phyloP scores from a whole-genome alignment of 2,888 invertebrate species.

The Seira musarum region DNA sequence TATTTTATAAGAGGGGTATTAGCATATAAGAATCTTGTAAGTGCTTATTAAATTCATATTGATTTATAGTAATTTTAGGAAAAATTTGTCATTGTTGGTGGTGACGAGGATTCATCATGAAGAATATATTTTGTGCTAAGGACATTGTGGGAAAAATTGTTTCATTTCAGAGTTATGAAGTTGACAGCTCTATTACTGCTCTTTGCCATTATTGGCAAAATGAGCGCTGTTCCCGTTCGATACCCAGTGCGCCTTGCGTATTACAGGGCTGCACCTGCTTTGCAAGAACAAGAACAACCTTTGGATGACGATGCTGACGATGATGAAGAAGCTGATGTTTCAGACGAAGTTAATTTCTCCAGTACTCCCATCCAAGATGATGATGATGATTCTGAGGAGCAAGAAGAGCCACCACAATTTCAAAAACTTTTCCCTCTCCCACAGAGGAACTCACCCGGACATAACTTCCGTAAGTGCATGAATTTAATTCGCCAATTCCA shows the following conservation, averaged over 20 bases:
- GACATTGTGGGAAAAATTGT: too few relatives aligned
- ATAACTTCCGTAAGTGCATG: slow-evolving; percentile 51
- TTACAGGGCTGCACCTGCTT: slow-evolving; percentile 32
- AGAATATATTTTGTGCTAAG: slow-evolving; percentile 11
- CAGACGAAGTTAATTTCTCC: slow-evolving; percentile 27
- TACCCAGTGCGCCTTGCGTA: slow-evolving; percentile 30
- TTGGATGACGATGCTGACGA: slow-evolving; percentile 31
- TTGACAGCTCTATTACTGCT: slow-evolving; percentile 51
- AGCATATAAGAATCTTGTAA: slow-evolving; percentile 23
- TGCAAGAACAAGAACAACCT: slow-evolving; percentile 14
- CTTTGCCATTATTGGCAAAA: slow-evolving; percentile 59
- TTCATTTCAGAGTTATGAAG: slow-evolving; percentile 52
- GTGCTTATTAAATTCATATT: slow-evolving; percentile 6
- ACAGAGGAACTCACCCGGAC: slow-evolving; percentile 31
- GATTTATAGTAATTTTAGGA: too few relatives aligned
- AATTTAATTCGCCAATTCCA: not conserved
- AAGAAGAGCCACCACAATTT: slow-evolving; percentile 48
- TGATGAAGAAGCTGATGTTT: slow-evolving; percentile 32
- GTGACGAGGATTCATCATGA: too few relatives aligned
- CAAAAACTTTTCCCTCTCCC: slow-evolving; percentile 47
- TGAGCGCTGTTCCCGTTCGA: slow-evolving; percentile 45
- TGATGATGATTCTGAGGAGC: slow-evolving; percentile 44
- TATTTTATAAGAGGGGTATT: slow-evolving; percentile 51
- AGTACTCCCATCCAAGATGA: slow-evolving; percentile 43
- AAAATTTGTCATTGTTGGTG: too few relatives aligned